Evolutionary conservation across 2,113 vertebrate species (phyloP), one percentile per base, ranked within the genome.

Genomic region (Urocitellus parryii): DNA sequence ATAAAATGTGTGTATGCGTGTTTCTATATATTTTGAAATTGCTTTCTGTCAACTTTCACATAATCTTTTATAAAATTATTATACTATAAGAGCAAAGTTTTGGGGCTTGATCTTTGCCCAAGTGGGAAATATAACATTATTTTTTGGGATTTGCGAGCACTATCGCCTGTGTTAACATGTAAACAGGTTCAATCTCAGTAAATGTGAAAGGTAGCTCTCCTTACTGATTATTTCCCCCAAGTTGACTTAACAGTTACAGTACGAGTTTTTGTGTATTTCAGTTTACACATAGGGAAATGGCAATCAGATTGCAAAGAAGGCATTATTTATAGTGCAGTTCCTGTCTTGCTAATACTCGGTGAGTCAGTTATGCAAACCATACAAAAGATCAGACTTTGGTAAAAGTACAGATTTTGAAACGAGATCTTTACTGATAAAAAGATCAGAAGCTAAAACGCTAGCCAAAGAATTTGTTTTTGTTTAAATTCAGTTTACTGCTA

Each of bases 361-460:
- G 96, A 98, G 96, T 97, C 96, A 96, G 94, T 96, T 97, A 96
- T 86, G 84, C 87, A 96, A 98, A 77, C 51, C n/a, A 51, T n/a
- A 51, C 63, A 82, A 83, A 95, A 89, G 96, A 94, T 95, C 42
- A 0, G 92, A 96, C 97, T 98, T 97, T 73, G 90, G 92, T 95
- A 94, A 70, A 76, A 97, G 92, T 27, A 92, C 94, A 98, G 93
- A 92, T 77, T 95, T 92, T 97, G 95, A 98, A 97, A 97, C 83
- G 96, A 97, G 95, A 96, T 96, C 91, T 95, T 97, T 97, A 86
- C 96, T 96, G 97, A 98, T 96, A 96, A 98, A 98, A 97, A 96
- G 84, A 96, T 37, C 56, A 65, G 73, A 91, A 82, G 83, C 42
- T 83, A 48, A 86, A 82, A 96, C 18, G 27, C 89, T 76, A 85